Conservation (phyloP, 2,888 invertebrate genomes). For the Sarcophaga variegata region DNA sequence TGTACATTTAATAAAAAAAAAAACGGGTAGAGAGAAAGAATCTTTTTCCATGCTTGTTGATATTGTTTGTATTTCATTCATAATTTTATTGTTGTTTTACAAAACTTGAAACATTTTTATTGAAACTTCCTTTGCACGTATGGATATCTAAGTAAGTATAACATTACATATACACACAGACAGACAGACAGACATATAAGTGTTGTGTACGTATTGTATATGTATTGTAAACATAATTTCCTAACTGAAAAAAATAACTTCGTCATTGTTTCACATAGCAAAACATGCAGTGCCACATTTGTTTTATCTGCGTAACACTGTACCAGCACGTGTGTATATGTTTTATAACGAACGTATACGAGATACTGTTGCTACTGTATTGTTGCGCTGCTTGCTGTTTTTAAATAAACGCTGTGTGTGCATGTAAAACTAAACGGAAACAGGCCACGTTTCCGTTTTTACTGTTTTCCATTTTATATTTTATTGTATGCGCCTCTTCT, state of each 20-base stretch:
- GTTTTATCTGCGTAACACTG: slow-evolving; percentile 28
- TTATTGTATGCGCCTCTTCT: not conserved
- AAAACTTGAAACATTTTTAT: slow-evolving; percentile 7
- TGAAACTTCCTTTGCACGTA: not conserved
- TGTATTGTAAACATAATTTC: not conserved
- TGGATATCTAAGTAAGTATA: not conserved
- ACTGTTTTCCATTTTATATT: not conserved
- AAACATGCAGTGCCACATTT: slow-evolving; percentile 44
- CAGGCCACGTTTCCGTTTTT: slow-evolving; percentile 63
- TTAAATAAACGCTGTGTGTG: not conserved
- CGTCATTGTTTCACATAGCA: slow-evolving; percentile 32
- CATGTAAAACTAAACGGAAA: slow-evolving; percentile 45
- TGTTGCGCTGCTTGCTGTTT: not conserved
- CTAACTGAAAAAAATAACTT: not conserved
- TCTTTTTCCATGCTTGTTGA: slow-evolving; percentile 5
- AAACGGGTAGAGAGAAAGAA: not conserved
- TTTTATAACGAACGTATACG: no score
- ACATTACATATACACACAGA: not conserved
- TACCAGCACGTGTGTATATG: not conserved
- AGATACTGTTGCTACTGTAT: not conserved
- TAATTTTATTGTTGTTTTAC: not conserved
- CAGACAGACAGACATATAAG: not conserved
- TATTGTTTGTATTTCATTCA: not conserved
- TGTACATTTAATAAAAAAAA: no score
- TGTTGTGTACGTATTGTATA: not conserved